Conservation (phyloP, 2,888 invertebrate species). For the Lamellibrachia satsuma region DNA sequence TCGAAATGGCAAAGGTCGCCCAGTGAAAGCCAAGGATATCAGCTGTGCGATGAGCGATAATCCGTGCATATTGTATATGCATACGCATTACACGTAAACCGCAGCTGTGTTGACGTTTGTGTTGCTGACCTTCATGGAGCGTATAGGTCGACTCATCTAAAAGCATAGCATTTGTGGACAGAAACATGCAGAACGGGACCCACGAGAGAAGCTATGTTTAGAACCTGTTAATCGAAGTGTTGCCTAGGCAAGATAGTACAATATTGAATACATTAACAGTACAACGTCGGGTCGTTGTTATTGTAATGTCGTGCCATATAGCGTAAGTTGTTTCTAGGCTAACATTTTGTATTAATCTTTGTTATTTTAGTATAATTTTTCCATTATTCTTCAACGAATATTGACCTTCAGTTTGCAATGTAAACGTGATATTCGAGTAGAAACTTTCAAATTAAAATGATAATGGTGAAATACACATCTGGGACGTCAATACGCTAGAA, state of each 20-base stretch:
- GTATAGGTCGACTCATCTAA: not conserved
- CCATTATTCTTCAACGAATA: not conserved
- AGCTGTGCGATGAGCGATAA: not conserved
- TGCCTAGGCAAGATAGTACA: not conserved
- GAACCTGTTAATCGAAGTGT: not conserved
- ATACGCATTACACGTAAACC: too few relatives aligned
- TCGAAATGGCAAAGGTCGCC: not conserved
- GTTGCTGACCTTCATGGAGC: not conserved
- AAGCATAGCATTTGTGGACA: not conserved
- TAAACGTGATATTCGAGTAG: too few relatives aligned
- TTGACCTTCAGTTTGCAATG: not conserved
- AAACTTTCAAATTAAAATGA: too few relatives aligned
- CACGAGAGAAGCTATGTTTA: not conserved
- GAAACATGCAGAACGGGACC: not conserved
- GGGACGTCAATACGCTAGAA: too few relatives aligned
- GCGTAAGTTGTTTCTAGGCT: too few relatives aligned
- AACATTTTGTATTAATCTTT: not conserved
- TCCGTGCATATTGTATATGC: not conserved
- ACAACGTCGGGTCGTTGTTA: not conserved
- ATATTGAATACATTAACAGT: not conserved
- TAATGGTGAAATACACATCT: too few relatives aligned
- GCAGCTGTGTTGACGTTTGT: not conserved
- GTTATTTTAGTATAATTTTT: not conserved
- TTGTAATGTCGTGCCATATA: not conserved
- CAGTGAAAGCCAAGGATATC: not conserved